Conservation (phyloP, 2,113 vertebrate species). For the Dryoscopus gambensis region DNA sequence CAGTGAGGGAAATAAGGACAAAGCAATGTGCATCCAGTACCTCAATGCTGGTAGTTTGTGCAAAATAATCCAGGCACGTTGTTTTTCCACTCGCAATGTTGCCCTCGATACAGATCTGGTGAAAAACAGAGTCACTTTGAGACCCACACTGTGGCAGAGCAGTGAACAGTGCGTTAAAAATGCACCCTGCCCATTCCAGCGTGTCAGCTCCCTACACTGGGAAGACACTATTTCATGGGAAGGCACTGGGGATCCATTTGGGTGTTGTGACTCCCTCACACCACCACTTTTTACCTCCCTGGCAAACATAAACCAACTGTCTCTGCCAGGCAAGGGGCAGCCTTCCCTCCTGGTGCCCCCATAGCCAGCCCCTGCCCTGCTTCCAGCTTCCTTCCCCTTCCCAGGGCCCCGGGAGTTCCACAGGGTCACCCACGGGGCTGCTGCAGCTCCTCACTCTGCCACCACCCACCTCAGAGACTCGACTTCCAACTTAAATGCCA, state of each 20-base stretch:
- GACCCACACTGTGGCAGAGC: not conserved
- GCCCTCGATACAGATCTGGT: conserved; percentile 89
- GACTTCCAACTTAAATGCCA: not conserved
- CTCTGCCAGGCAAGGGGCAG: not conserved
- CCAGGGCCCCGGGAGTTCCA: not conserved
- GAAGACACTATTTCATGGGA: not conserved
- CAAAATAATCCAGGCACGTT: conserved; percentile 91
- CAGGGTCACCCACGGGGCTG: not conserved
- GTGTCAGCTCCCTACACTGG: accelerated
- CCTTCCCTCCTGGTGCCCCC: no score
- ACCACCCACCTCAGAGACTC: not conserved
- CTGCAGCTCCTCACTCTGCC: not conserved
- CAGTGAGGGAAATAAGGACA: not conserved
- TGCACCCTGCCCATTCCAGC: not conserved
- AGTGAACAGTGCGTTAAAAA: not conserved
- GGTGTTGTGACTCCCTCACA: not conserved
- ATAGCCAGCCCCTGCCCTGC: not conserved
- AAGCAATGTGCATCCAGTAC: conserved; percentile 58
- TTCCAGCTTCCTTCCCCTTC: not conserved
- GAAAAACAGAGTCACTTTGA: not conserved
- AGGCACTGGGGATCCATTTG: not conserved
- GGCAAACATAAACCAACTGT: not conserved
- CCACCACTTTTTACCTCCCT: not conserved
- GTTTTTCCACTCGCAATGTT: conserved; percentile 97
- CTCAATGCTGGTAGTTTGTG: conserved; percentile 80